These are phyloP conservation scores for Apoda limacodes DNA, from an alignment of 2,888 invertebrate species.

Conservation along the genomic window DNA sequence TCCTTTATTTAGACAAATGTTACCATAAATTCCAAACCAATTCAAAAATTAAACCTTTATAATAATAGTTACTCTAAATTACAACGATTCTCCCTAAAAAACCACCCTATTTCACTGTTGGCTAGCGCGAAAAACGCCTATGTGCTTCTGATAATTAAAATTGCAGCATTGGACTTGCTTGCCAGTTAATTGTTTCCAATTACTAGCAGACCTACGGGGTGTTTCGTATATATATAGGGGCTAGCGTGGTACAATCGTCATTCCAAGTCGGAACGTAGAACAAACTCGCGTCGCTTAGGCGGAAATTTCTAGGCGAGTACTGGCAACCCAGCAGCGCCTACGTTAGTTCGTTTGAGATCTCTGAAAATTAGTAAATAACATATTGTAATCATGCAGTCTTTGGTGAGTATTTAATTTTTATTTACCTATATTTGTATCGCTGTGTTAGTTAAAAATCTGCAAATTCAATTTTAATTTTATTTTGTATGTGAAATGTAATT, in stretches of 20 bases:
- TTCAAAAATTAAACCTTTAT: too few species aligned
- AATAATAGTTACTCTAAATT: too few species aligned
- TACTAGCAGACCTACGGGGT: slow-evolving; percentile 52
- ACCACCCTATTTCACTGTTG: too few species aligned
- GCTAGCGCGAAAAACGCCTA: too few species aligned
- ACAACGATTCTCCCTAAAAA: too few species aligned
- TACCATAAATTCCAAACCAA: too few species aligned
- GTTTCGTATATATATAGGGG: slow-evolving; percentile 57
- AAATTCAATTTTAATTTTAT: slow-evolving; percentile 19
- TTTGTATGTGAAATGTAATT: too few species aligned
- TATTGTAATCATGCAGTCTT: slow-evolving; percentile 62
- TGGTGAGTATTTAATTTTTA: too few species aligned
- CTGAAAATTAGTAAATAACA: slow-evolving; percentile 41
- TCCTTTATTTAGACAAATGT: too few species aligned
- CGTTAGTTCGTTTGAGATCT: slow-evolving; percentile 69
- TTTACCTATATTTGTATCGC: too few species aligned
- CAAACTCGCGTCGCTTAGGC: slow-evolving; percentile 58
- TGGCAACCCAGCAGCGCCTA: slow-evolving; percentile 60
- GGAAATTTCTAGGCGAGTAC: slow-evolving; percentile 67
- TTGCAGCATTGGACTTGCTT: slow-evolving; percentile 57
- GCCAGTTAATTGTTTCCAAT: slow-evolving; percentile 64
- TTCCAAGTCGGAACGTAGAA: slow-evolving; percentile 54
- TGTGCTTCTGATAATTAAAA: slow-evolving; percentile 57
- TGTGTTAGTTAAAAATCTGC: too few species aligned
- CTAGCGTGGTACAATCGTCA: slow-evolving; percentile 42